A percentile compares a stretch with the other conserved stretches of the same genome.
Evolutionary conservation across 2,888 invertebrate species (phyloP).

Genomic region (Acanthococcus lagerstroemiae): DNA sequence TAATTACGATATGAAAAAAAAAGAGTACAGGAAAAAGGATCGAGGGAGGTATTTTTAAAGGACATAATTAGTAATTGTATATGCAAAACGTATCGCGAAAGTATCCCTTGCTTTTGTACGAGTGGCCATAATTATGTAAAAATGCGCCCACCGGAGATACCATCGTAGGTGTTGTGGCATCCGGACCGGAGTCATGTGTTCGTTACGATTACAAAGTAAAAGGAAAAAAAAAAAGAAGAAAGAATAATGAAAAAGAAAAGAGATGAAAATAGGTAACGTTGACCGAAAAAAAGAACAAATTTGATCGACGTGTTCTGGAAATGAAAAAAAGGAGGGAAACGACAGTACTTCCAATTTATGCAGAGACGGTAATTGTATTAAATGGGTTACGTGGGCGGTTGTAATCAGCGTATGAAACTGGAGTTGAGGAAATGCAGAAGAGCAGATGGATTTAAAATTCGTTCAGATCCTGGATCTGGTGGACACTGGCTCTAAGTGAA

Average conservation of each 20-base stretch:
- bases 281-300: conserved; percentile 23
- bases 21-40: not conserved
- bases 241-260: not conserved
- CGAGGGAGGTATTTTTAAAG: conserved; percentile 27
- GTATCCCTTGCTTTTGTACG: conserved; percentile 27
- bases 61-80: conserved; percentile 30
- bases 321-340: not conserved
- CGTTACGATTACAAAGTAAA: conserved; percentile 13
- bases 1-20: conserved; percentile 27
- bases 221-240: not conserved
- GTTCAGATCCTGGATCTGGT: too few relatives aligned
- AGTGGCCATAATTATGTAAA: conserved; percentile 23
- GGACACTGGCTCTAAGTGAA: too few relatives aligned
- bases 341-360: not conserved
- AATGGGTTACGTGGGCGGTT: not conserved
- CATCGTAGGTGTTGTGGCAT: conserved; percentile 21
- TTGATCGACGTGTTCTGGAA: conserved; percentile 25
- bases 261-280: conserved; percentile 1
- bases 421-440: too few relatives aligned
- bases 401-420: too few relatives aligned
- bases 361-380: not conserved
- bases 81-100: conserved; percentile 29
- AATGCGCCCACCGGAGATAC: conserved; percentile 29
- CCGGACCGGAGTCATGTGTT: conserved; percentile 28
- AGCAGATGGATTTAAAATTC: too few relatives aligned